Evolutionary conservation across 35 echinoderm and acorn worm species (phyloP), one percentile per base, ranked within the genome.

Genomic region (Eucidaris tribuloides): DNA sequence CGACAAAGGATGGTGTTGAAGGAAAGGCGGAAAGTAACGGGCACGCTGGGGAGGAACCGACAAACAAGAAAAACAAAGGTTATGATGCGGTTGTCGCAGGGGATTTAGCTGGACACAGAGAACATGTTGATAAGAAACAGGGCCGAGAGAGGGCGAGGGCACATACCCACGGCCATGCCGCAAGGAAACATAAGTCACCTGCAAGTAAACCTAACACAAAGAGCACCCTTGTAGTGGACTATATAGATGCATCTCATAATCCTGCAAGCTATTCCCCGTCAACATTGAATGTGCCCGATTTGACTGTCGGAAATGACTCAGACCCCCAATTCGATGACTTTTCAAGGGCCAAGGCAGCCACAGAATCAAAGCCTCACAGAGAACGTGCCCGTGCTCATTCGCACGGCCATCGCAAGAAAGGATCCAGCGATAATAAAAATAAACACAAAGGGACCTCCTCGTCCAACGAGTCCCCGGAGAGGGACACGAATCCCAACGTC

Each of bases 341-440:
- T 22, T 28, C 84, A 42, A 71, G 86, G 39, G 82, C 87, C 20
- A 94, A 90, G 66, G 89, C 83, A 27, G 34, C 70, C 30, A 23
- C 82, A 56, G 83, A 86, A 41, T 46, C 79, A 25, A 92, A 92
- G 66, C 87, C 87, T 62, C 85, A 86, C 64, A 85, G 92, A 50
- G 92, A 94, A 28, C 81, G 92, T 15, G 92, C 92, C 52, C 78
- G 92, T 68, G 92, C 92, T 17, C 92, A 94, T 29, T 94, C 92
- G 39, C 92, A 94, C 37, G 92, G 92, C 55, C 92, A 94, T 27
- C 83, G 92, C 54, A 94, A 94, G 81, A 62, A 94, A 25, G 83
- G 62, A 38, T 85, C 87, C 45, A 66, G 92, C 40, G 62, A 83
- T 46, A 11, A 34, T 45, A 76, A 79, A 45, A 92, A 79, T 54